These are phyloP conservation scores for Bombus waltoni DNA, from an alignment of 1,140 invertebrate species.

Conservation along the genomic window DNA sequence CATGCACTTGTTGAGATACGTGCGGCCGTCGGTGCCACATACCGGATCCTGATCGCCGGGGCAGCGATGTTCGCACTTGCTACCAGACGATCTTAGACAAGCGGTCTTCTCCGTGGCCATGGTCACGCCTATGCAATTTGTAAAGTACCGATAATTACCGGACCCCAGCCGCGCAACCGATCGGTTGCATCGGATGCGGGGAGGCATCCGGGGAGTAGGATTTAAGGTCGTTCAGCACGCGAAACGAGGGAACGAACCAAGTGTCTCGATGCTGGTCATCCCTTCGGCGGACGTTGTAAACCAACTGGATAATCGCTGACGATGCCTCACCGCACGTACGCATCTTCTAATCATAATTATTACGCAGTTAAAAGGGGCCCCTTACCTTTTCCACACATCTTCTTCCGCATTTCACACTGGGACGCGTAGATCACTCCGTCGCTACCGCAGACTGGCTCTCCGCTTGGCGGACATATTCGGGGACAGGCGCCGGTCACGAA, in stretches of 20 bases:
- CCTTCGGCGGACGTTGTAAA: constrained; percentile 31
- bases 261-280: not conserved
- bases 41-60: constrained; percentile 92
- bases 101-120: constrained; percentile 85
- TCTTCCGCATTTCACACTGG: constrained; percentile 95
- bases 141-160: constrained; percentile 19
- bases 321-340: not conserved
- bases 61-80: constrained; percentile 90
- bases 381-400: constrained; percentile 94
- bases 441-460: constrained; percentile 93
- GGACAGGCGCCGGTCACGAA: constrained; percentile 86
- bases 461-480: constrained; percentile 89
- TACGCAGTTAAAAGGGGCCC: not conserved
- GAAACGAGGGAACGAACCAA: not conserved
- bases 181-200: not conserved
- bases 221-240: not conserved
- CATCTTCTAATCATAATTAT: constrained; percentile 25
- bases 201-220: no score
- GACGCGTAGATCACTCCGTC: constrained; percentile 94
- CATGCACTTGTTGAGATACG: constrained; percentile 96
- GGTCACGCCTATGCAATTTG: constrained; percentile 82
- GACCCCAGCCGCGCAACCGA: not conserved
- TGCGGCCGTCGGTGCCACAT: constrained; percentile 94
- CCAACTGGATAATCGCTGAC: not conserved
- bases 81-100: constrained; percentile 88